A percentile compares a stretch with the other conserved stretches of the same genome.
Conservation (phyloP, 2,888 invertebrate genomes). For the Rosalia funebris region DNA sequence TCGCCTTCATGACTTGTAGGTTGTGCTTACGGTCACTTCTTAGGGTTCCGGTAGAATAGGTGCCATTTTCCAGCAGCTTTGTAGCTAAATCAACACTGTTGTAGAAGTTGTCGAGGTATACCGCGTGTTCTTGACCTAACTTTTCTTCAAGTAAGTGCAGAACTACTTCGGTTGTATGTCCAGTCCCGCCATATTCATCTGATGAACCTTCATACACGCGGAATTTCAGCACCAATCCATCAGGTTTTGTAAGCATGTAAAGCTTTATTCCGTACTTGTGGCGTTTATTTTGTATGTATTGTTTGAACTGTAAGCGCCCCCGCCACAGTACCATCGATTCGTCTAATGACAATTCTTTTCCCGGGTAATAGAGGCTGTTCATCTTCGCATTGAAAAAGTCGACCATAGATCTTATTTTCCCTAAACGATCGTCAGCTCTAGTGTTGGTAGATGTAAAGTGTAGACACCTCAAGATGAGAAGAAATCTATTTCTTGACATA, state of each 20-base stretch:
- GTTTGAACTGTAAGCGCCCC: slow-evolving; percentile 8
- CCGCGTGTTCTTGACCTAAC: slow-evolving; percentile 28
- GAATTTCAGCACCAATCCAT: slow-evolving; percentile 29
- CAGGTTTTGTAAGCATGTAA: slow-evolving; percentile 29
- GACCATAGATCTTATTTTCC: slow-evolving; percentile 17
- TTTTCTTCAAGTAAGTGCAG: slow-evolving; percentile 32
- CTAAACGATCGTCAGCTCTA: slow-evolving; percentile 14
- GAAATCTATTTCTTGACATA: slow-evolving; percentile 24
- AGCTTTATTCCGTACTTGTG: slow-evolving; percentile 32
- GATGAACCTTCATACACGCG: slow-evolving; percentile 23
- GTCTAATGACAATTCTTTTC: background rate
- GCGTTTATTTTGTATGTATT: slow-evolving; percentile 31
- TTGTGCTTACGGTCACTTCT: slow-evolving; percentile 29
- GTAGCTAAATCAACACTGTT: slow-evolving; percentile 29
- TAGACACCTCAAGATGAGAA: slow-evolving; percentile 27
- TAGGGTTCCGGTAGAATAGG: slow-evolving; percentile 41
- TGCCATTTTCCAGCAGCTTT: slow-evolving; percentile 31
- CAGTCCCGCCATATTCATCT: slow-evolving; percentile 29
- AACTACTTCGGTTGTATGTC: slow-evolving; percentile 34
- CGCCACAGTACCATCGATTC: slow-evolving; percentile 3
- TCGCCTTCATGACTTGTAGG: slow-evolving; percentile 27
- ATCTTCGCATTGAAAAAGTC: slow-evolving; percentile 18
- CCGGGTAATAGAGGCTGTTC: slow-evolving; percentile 1
- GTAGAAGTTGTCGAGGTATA: slow-evolving; percentile 37
- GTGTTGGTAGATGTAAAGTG: slow-evolving; percentile 25